phyloP scores from a whole-genome alignment of 2,797 vertebrate species.

The Enteromius thamalakanensis region DNA sequence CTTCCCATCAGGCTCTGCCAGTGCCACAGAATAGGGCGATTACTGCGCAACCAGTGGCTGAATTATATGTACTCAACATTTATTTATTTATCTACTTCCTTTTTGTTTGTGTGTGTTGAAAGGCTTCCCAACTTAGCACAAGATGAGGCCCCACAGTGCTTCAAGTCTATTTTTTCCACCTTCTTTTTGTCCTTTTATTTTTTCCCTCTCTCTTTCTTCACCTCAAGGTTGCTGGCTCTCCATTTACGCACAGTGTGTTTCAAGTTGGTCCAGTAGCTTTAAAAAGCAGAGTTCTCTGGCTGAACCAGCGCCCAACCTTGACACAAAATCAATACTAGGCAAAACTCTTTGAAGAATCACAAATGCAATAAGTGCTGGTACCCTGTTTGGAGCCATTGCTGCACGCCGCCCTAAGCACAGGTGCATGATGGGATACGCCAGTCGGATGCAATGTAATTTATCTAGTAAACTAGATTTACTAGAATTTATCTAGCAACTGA shows the following conservation, averaged over 20 bases:
- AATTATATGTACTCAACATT: slow-evolving; percentile 41
- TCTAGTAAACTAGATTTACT: slow-evolving; percentile 35
- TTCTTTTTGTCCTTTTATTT: slow-evolving; percentile 39
- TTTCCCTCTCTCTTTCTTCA: slow-evolving; percentile 50
- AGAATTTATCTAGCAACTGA: not conserved
- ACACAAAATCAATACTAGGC: slow-evolving; percentile 87
- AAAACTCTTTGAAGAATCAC: slow-evolving; percentile 87
- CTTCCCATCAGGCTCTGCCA: slow-evolving; percentile 45
- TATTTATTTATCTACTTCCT: slow-evolving; percentile 72
- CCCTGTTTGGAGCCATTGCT: slow-evolving; percentile 59
- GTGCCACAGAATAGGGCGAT: slow-evolving; percentile 19
- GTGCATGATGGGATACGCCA: slow-evolving; percentile 53
- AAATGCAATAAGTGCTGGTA: slow-evolving; percentile 78
- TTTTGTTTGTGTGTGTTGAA: slow-evolving; percentile 62
- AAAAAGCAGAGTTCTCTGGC: slow-evolving; percentile 81
- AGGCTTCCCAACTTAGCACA: slow-evolving; percentile 68
- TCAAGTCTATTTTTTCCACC: slow-evolving; percentile 22
- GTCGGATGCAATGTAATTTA: slow-evolving; percentile 59
- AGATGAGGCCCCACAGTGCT: slow-evolving; percentile 43
- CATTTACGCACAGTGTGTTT: slow-evolving; percentile 76
- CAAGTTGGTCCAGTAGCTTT: slow-evolving; percentile 82
- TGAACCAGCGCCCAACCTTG: slow-evolving; percentile 85
- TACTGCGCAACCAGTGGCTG: slow-evolving; percentile 29
- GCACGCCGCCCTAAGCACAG: slow-evolving; percentile 42
- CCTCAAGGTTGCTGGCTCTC: slow-evolving; percentile 82